Conservation (phyloP, 2,888 invertebrate species). For the Oscheius onirici region DNA sequence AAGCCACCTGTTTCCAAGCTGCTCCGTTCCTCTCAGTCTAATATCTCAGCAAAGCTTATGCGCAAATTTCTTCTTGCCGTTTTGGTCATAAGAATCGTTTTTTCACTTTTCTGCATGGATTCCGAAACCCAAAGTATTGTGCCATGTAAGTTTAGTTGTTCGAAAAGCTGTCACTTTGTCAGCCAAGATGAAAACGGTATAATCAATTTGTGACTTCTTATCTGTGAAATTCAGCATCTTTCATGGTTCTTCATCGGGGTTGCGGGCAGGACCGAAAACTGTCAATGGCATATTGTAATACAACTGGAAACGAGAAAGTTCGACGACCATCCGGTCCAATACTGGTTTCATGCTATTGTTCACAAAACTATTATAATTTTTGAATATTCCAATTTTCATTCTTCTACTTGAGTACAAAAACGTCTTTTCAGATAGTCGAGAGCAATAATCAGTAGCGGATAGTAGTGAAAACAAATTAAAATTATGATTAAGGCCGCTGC, state of each 20-base stretch:
- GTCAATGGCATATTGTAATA: background rate
- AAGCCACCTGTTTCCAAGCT: background rate
- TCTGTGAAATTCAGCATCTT: background rate
- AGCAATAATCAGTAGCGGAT: background rate
- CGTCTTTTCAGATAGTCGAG: background rate
- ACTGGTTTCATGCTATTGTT: slow-evolving; percentile 7
- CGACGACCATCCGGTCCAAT: slow-evolving; percentile 6
- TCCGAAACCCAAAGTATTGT: background rate
- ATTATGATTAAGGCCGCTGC: background rate
- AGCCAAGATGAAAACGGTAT: slow-evolving; percentile 6
- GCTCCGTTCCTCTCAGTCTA: background rate
- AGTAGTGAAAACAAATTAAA: background rate
- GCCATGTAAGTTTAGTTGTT: background rate
- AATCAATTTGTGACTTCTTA: background rate
- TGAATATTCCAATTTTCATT: background rate
- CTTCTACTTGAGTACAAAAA: background rate
- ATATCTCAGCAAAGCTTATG: no score
- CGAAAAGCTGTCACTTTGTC: slow-evolving; percentile 7
- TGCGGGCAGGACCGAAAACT: background rate
- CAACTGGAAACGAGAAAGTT: background rate
- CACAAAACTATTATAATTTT: slow-evolving; percentile 12
- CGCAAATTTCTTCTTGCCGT: no score
- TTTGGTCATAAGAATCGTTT: background rate
- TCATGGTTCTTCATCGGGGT: slow-evolving; percentile 8
- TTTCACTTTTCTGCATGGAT: background rate